phyloP scores from a whole-genome alignment of 1,140 invertebrate species.

The Drosophila orena region DNA sequence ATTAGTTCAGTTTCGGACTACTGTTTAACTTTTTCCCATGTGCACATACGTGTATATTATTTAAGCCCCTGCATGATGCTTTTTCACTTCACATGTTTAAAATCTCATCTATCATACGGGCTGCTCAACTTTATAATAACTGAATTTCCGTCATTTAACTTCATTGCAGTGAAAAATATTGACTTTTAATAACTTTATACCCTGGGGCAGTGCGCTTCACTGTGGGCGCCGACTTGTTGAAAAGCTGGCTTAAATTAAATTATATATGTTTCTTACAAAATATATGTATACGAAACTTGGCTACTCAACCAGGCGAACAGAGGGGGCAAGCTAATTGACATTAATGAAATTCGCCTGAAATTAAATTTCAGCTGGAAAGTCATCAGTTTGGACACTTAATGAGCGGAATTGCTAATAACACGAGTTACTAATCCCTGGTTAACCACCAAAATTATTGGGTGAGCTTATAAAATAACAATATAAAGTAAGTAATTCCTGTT shows the following conservation, averaged over 20 bases:
- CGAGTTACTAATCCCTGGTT: constrained; percentile 14
- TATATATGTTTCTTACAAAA: constrained; percentile 21
- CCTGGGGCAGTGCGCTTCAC: constrained; percentile 43
- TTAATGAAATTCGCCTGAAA: constrained; percentile 25
- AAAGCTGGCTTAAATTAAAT: constrained; percentile 57
- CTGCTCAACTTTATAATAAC: constrained; percentile 60
- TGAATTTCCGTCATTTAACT: constrained; percentile 78
- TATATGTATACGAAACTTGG: not conserved
- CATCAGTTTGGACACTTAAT: constrained; percentile 20
- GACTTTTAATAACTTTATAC: constrained; percentile 68
- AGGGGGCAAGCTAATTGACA: constrained; percentile 38
- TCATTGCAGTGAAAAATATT: constrained; percentile 64
- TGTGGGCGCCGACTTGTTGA: constrained; percentile 36
- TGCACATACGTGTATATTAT: constrained; percentile 11
- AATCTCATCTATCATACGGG: constrained; percentile 59
- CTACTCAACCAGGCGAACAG: constrained; percentile 3
- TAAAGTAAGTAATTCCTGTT: not conserved
- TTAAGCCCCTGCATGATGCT: not conserved
- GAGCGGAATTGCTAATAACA: constrained; percentile 12
- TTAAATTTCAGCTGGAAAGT: constrained; percentile 20
- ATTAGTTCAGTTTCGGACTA: constrained; percentile 7
- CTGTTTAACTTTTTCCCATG: not conserved
- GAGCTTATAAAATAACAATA: constrained; percentile 12
- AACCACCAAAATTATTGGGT: constrained; percentile 10
- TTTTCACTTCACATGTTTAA: constrained; percentile 33